These are phyloP conservation scores for Helicoverpa assulta DNA, from an alignment of 2,888 invertebrate genomes.

Conservation along the genomic window DNA sequence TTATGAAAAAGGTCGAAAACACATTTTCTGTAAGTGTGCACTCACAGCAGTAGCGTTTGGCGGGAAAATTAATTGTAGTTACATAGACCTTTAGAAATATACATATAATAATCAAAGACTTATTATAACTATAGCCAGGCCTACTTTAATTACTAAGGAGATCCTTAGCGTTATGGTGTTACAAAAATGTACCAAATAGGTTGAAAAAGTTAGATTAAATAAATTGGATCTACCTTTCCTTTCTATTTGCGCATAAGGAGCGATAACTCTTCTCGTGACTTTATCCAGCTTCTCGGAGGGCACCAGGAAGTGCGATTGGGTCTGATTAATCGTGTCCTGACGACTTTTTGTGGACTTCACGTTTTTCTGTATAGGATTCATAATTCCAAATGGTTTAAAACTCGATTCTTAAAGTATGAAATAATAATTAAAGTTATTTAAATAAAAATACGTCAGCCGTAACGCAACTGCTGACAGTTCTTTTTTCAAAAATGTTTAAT, in stretches of 20 bases:
- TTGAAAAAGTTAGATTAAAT: too few species aligned
- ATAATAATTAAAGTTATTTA: conserved; percentile 10
- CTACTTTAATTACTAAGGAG: too few species aligned
- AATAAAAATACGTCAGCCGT: conserved; percentile 25
- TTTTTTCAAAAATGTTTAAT: conserved; percentile 30
- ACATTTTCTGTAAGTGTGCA: too few species aligned
- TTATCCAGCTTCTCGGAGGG: conserved; percentile 86
- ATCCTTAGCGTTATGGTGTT: too few species aligned
- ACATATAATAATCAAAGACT: too few species aligned
- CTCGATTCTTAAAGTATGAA: conserved; percentile 19
- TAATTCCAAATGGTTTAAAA: conserved; percentile 51
- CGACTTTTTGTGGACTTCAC: conserved; percentile 75
- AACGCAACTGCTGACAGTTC: conserved; percentile 37
- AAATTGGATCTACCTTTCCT: conserved; percentile 70
- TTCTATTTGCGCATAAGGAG: conserved; percentile 89
- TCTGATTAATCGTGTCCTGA: conserved; percentile 69
- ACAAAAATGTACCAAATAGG: too few species aligned
- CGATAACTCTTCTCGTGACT: conserved; percentile 90
- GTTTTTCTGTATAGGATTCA: conserved; percentile 71
- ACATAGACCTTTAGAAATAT: too few species aligned
- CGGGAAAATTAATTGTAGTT: too few species aligned
- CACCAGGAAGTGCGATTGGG: conserved; percentile 83
- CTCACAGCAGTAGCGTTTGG: too few species aligned
- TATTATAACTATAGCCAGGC: too few species aligned
- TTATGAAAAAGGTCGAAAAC: too few species aligned